Evolutionary conservation across 2,797 vertebrate genomes (phyloP).

Genomic region (Ctenosaura bakeri): DNA sequence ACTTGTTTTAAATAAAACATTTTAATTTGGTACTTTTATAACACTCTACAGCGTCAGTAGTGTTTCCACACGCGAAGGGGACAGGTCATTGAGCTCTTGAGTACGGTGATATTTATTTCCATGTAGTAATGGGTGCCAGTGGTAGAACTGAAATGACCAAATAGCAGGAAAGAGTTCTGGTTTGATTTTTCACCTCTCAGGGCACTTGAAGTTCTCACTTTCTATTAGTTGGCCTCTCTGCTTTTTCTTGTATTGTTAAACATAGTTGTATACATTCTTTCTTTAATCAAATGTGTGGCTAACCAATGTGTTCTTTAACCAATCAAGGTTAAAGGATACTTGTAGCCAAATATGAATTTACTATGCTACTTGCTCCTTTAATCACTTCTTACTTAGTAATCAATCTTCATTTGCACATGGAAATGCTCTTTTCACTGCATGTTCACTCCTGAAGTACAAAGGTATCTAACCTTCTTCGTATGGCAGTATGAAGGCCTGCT

Average conservation of each 20-base stretch:
- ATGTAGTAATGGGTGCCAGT: background rate
- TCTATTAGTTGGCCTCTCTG: background rate
- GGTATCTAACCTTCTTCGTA: background rate
- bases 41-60: background rate
- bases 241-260: background rate
- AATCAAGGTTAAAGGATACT: background rate
- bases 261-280: background rate
- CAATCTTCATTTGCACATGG: conserved; percentile 33
- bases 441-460: conserved; percentile 24
- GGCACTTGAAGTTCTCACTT: background rate
- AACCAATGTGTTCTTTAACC: too few relatives aligned
- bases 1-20: background rate
- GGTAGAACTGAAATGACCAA: background rate
- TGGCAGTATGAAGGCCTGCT: conserved; percentile 22
- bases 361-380: conserved; percentile 19
- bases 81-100: background rate
- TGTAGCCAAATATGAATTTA: background rate
- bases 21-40: conserved; percentile 1
- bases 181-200: background rate
- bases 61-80: background rate
- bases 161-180: background rate
- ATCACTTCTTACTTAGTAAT: conserved; percentile 11
- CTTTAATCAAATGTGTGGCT: background rate
- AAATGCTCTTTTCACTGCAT: conserved; percentile 9
- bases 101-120: background rate